Evolutionary conservation across 2,888 invertebrate species (phyloP).

Genomic region (Kryphioiulus occultus): DNA sequence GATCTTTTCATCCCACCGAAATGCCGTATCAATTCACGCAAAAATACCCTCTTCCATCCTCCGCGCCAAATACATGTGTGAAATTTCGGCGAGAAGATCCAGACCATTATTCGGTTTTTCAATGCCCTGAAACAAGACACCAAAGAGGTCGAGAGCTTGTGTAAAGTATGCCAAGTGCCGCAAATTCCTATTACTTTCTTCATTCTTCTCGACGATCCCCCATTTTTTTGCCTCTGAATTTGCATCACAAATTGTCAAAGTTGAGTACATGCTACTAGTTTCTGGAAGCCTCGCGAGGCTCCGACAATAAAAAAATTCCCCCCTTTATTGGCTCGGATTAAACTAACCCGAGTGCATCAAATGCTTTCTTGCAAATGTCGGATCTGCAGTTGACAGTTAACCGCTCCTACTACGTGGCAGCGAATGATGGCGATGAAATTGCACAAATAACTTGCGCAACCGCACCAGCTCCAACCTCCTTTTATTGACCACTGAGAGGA

Average conservation of each 20-base stretch:
- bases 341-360: slow-evolving; percentile 23
- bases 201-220: background rate
- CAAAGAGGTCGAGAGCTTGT: background rate
- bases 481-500: background rate
- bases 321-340: background rate
- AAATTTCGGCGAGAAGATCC: background rate
- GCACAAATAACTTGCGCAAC: slow-evolving; percentile 2
- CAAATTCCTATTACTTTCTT: slow-evolving; percentile 5
- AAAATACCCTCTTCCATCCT: background rate
- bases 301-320: background rate
- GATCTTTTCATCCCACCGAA: background rate
- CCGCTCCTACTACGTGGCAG: background rate
- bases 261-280: slow-evolving; percentile 1
- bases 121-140: background rate
- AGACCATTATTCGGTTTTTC: slow-evolving; percentile 16
- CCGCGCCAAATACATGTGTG: background rate
- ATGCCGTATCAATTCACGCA: background rate
- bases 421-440: background rate
- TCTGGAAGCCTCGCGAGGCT: background rate
- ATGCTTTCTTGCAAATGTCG: background rate
- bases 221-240: background rate
- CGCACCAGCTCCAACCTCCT: background rate
- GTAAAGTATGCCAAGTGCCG: background rate
- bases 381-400: slow-evolving; percentile 15
- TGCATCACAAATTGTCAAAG: slow-evolving; percentile 8